These are phyloP conservation scores for Ceyx cyanopectus DNA, from an alignment of 2,113 vertebrate species.

Conservation along the genomic window DNA sequence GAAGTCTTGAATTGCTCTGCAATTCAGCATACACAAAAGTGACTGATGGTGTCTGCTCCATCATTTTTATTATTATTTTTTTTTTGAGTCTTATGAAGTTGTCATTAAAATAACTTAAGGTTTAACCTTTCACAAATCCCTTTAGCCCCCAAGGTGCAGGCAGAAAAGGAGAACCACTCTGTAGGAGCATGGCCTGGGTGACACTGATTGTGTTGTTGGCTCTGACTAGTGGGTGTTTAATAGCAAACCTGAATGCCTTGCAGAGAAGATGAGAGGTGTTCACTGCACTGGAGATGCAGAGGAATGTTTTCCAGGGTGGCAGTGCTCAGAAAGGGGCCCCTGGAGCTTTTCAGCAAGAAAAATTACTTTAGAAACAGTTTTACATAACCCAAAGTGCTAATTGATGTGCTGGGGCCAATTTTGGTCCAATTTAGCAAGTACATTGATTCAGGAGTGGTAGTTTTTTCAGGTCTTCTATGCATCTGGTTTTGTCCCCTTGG, in stretches of 20 bases:
- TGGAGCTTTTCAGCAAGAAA: slow-evolving; percentile 35
- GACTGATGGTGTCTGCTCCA: background rate
- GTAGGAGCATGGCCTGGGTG: rapidly evolving
- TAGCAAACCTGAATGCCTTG: background rate
- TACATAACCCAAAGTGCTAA: slow-evolving; percentile 44
- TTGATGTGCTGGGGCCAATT: slow-evolving; percentile 30
- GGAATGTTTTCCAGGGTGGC: background rate
- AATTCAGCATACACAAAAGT: background rate
- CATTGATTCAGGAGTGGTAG: background rate
- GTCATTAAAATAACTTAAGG: background rate
- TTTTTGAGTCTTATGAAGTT: background rate
- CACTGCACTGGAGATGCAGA: background rate
- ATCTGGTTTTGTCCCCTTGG: background rate
- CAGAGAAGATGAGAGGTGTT: background rate
- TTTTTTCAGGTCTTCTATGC: slow-evolving; percentile 31
- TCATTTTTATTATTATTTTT: background rate
- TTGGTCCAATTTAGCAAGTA: slow-evolving; percentile 39
- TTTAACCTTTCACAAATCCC: background rate
- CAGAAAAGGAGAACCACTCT: background rate
- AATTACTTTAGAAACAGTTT: slow-evolving; percentile 39
- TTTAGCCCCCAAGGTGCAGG: background rate
- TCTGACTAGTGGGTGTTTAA: background rate
- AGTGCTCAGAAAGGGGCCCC: background rate
- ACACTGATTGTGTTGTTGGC: background rate
- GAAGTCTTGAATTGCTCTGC: background rate